These are phyloP conservation scores for Metacarcinus magister DNA, from an alignment of 2,888 invertebrate species.

Conservation along the genomic window DNA sequence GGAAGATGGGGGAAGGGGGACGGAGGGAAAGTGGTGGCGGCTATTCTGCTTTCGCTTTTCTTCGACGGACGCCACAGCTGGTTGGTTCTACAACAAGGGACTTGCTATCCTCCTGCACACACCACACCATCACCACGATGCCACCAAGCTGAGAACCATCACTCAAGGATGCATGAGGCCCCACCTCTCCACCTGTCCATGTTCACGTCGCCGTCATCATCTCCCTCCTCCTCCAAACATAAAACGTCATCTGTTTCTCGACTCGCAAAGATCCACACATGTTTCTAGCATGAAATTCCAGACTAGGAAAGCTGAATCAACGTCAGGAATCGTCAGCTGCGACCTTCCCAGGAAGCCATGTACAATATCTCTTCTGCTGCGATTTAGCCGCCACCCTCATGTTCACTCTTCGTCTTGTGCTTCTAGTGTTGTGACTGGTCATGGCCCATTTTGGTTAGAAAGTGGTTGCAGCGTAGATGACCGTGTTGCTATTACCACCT, in stretches of 20 bases:
- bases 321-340: not conserved
- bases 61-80: not conserved
- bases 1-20: not conserved
- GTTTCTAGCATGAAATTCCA: not conserved
- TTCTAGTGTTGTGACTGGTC: not conserved
- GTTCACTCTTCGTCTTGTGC: not conserved
- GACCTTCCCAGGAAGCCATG: not conserved
- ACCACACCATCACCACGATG: not conserved
- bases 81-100: not conserved
- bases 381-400: not conserved
- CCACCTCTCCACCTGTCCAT: not conserved
- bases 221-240: not conserved
- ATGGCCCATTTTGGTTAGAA: not conserved
- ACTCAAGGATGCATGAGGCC: not conserved
- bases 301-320: not conserved
- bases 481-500: not conserved
- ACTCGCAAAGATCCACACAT: not conserved
- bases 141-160: not conserved
- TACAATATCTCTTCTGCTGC: not conserved
- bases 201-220: not conserved
- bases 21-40: slow-evolving; percentile 60
- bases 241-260: not conserved
- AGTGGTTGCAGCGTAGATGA: not conserved
- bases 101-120: not conserved
- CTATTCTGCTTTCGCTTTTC: slow-evolving; percentile 61